Evolutionary conservation across 2,888 invertebrate genomes (phyloP).

Genomic region (Coenonympha arcania): DNA sequence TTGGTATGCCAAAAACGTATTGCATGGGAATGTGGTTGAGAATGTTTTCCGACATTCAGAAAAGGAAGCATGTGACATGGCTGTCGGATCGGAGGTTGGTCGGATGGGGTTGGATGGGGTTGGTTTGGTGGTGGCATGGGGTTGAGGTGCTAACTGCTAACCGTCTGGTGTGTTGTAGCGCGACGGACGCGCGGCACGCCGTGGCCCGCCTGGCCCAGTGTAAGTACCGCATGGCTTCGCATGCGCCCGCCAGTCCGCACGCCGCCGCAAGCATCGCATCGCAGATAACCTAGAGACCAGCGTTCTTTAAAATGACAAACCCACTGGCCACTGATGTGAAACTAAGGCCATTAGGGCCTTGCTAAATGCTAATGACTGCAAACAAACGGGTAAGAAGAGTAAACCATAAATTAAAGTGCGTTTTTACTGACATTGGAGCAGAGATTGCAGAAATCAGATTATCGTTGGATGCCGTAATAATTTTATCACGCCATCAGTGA

Average conservation of each 20-base stretch:
- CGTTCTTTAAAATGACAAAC: neutral
- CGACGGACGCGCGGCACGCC: conserved; percentile 86
- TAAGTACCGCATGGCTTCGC: conserved; percentile 78
- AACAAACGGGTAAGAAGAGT: too few relatives aligned
- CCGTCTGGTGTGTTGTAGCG: conserved; percentile 50
- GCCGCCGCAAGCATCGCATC: conserved; percentile 28
- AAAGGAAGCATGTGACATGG: conserved; percentile 3
- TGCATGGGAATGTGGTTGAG: neutral
- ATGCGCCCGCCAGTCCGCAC: conserved; percentile 24
- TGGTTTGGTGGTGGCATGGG: neutral
- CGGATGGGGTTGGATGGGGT: conserved; percentile 1
- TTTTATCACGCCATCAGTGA: too few relatives aligned
- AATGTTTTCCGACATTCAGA: conserved; percentile 14
- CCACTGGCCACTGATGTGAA: too few relatives aligned
- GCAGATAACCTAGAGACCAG: neutral
- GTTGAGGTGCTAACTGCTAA: conserved; percentile 22
- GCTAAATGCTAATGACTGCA: too few relatives aligned
- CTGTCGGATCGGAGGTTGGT: conserved; percentile 1
- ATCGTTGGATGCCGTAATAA: too few relatives aligned
- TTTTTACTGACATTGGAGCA: too few relatives aligned
- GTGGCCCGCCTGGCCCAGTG: conserved; percentile 91
- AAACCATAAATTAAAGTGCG: too few relatives aligned
- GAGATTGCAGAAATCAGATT: too few relatives aligned
- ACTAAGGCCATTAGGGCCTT: too few relatives aligned
- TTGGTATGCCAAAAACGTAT: neutral